A percentile compares a stretch with the other conserved stretches of the same genome.
These are phyloP conservation scores for Lepidonotus clava DNA, from an alignment of 2,888 invertebrate genomes.

Conservation along the genomic window DNA sequence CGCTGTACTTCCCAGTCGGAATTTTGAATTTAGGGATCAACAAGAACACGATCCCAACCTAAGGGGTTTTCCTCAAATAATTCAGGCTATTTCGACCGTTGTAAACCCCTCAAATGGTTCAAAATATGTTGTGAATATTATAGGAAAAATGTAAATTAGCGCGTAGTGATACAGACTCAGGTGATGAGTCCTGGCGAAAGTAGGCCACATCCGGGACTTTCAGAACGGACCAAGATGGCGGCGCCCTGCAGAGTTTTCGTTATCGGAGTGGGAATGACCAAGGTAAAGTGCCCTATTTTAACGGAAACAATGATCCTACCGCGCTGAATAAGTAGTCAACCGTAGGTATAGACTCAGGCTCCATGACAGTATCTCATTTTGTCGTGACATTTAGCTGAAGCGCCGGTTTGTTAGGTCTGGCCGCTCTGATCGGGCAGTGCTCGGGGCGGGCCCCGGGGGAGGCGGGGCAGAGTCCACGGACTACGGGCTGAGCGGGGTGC, in stretches of 20 bases:
- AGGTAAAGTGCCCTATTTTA: slow-evolving; percentile 82
- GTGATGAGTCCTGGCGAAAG: slow-evolving; percentile 29
- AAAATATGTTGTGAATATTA: slow-evolving; percentile 12
- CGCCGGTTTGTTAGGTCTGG: too few relatives aligned
- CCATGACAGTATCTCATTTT: too few relatives aligned
- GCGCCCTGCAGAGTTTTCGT: slow-evolving; percentile 86
- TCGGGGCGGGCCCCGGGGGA: not conserved
- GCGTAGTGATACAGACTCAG: slow-evolving; percentile 31
- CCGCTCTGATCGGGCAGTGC: not conserved
- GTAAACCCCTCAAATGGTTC: not conserved
- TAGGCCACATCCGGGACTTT: slow-evolving; percentile 55
- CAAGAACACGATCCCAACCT: not conserved
- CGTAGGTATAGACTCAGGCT: too few relatives aligned
- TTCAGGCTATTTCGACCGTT: not conserved
- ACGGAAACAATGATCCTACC: not conserved
- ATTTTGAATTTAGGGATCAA: not conserved
- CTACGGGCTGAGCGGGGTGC: not conserved
- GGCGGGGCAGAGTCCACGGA: slow-evolving; percentile 22
- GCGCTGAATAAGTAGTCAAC: too few relatives aligned
- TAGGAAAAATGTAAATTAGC: slow-evolving; percentile 57
- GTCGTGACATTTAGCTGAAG: not conserved
- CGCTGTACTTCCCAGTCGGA: slow-evolving; percentile 23
- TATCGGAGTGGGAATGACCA: slow-evolving; percentile 98
- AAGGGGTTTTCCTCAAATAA: not conserved
- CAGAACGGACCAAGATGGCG: slow-evolving; percentile 48